A percentile compares a stretch with the other conserved stretches of the same genome.
These are phyloP conservation scores for Nomada fucata DNA, from an alignment of 2,888 invertebrate species.

Conservation along the genomic window DNA sequence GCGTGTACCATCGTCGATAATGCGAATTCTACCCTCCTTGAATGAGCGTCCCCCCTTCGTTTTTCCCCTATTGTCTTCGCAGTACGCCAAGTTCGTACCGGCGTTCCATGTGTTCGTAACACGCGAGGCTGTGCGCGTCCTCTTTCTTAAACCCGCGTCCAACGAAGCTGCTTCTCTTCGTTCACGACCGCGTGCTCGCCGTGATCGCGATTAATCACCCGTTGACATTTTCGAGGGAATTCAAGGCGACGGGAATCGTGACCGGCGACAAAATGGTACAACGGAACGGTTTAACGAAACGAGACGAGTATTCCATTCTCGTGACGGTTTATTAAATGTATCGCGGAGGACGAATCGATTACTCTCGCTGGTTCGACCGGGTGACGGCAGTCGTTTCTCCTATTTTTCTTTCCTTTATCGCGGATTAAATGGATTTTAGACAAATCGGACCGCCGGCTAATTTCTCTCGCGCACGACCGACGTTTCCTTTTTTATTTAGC, in stretches of 20 bases:
- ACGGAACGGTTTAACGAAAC: neutral
- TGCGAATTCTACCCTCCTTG: conserved; percentile 35
- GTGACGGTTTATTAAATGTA: neutral
- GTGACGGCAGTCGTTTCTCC: neutral
- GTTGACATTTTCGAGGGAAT: conserved; percentile 17
- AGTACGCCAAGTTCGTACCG: conserved; percentile 23
- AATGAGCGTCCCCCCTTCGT: neutral
- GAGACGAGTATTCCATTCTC: neutral
- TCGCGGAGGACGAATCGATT: neutral
- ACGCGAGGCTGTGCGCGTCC: conserved; percentile 30
- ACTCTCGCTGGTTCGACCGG: neutral
- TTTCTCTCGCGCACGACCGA: neutral
- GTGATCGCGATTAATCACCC: conserved; percentile 48
- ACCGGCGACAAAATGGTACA: neutral
- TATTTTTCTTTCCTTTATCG: too few relatives aligned
- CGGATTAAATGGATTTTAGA: neutral
- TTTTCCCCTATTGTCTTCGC: neutral
- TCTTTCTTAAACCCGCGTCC: neutral
- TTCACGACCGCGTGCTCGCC: neutral
- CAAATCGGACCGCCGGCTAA: neutral
- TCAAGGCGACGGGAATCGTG: conserved; percentile 22
- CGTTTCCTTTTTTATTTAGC: too few relatives aligned
- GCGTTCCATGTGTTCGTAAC: conserved; percentile 46
- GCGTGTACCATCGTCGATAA: conserved; percentile 24
- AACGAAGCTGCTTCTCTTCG: neutral